phyloP scores from a whole-genome alignment of 2,888 invertebrate species.

The Tetheella fluctuosa region DNA sequence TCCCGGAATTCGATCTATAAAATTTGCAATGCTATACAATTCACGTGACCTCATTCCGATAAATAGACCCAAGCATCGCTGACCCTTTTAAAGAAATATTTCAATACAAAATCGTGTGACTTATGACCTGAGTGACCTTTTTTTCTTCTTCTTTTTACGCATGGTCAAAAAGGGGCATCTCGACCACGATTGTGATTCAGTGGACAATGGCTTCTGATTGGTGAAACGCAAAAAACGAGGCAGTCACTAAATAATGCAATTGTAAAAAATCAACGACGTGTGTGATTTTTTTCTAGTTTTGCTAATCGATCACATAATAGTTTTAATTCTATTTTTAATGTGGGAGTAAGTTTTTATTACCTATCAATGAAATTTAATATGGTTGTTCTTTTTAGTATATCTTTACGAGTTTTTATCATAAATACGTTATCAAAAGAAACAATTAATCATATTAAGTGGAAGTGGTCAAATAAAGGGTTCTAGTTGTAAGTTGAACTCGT shows the following conservation, averaged over 20 bases:
- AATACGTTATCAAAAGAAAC: not conserved
- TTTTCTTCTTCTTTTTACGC: constrained; percentile 43
- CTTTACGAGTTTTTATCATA: not conserved
- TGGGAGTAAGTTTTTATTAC: not conserved
- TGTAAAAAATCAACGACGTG: constrained; percentile 29
- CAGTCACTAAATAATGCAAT: constrained; percentile 23
- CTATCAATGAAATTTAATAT: not conserved
- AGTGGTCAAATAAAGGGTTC: too few species aligned
- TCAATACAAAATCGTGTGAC: constrained; percentile 29
- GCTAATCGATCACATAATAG: constrained; percentile 13
- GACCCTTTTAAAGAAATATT: constrained; percentile 41
- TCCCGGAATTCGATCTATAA: constrained; percentile 55
- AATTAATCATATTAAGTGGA: not conserved
- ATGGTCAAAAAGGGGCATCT: constrained; percentile 69
- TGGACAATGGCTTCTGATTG: constrained; percentile 77
- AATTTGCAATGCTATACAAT: constrained; percentile 57
- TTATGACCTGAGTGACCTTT: constrained; percentile 33
- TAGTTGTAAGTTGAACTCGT: too few species aligned
- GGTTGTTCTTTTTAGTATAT: not conserved
- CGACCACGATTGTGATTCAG: constrained; percentile 50
- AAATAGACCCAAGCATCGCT: constrained; percentile 43
- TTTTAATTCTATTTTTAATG: not conserved
- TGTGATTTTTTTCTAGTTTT: constrained; percentile 22
- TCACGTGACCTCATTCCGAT: constrained; percentile 62
- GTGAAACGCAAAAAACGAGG: constrained; percentile 56